phyloP scores from a whole-genome alignment of 2,797 vertebrate species.

The Hypotaenidia okinawae region DNA sequence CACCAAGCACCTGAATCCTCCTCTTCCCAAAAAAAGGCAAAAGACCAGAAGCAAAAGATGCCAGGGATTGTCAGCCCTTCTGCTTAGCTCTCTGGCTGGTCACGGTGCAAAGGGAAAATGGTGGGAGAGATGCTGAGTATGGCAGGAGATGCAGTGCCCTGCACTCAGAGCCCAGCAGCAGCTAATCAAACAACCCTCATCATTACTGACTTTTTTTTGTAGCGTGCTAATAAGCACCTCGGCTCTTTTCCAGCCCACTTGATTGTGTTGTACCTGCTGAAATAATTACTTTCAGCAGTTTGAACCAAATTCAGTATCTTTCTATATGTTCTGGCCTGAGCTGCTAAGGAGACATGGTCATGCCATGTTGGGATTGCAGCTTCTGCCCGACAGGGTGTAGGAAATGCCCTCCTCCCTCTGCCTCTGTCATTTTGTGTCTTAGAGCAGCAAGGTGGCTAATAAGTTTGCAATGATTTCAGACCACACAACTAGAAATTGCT shows the following conservation, averaged over 20 bases:
- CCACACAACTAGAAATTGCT: background rate
- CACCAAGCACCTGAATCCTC: background rate
- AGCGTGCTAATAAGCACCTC: background rate
- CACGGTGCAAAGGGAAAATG: background rate
- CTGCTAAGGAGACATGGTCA: accelerated
- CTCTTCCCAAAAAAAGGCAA: background rate
- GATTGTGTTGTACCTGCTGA: background rate
- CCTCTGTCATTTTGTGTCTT: background rate
- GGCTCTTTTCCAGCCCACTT: background rate
- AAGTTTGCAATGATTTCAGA: background rate
- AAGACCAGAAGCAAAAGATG: background rate
- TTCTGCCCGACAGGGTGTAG: background rate
- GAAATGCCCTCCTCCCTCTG: background rate
- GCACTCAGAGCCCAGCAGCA: background rate
- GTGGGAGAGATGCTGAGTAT: background rate
- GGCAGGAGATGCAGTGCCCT: accelerated
- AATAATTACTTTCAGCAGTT: background rate
- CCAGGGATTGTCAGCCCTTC: background rate
- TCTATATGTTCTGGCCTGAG: background rate
- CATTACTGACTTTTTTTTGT: background rate
- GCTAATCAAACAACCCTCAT: background rate
- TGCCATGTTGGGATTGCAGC: accelerated
- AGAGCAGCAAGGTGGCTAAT: background rate
- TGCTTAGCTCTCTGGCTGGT: background rate
- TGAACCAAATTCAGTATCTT: background rate